These are phyloP conservation scores for Agrotis exclamationis DNA, from an alignment of 2,888 invertebrate species.

Conservation along the genomic window DNA sequence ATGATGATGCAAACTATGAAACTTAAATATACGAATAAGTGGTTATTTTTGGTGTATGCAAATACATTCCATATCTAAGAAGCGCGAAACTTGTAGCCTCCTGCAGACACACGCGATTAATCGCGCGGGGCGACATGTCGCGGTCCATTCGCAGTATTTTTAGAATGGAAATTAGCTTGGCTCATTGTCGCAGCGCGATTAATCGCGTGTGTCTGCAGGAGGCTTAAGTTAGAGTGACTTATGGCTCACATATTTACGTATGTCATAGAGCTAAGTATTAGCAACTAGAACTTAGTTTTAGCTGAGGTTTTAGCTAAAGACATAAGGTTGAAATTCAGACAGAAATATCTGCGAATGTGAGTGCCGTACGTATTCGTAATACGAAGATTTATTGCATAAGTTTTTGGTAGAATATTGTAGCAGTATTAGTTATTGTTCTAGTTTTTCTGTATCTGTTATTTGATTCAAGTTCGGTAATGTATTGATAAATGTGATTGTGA, in stretches of 20 bases:
- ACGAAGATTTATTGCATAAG: conserved; percentile 1
- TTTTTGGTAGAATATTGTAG: conserved; percentile 1
- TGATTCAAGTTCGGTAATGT: not conserved
- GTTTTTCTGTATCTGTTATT: conserved; percentile 11
- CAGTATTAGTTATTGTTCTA: conserved; percentile 2
- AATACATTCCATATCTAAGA: conserved; percentile 13
- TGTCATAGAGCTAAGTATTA: conserved; percentile 11
- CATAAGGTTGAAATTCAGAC: conserved; percentile 23
- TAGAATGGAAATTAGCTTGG: no score
- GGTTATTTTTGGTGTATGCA: no score
- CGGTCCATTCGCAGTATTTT: no score
- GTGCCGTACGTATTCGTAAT: not conserved
- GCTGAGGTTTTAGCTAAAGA: conserved; percentile 1
- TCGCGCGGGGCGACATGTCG: no score
- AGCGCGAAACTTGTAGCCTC: conserved; percentile 33
- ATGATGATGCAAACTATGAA: no score
- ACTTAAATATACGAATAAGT: no score
- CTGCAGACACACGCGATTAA: no score
- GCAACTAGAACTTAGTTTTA: conserved; percentile 29
- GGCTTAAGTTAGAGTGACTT: conserved; percentile 25
- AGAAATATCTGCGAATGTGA: conserved; percentile 15
- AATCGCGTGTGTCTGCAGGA: no score
- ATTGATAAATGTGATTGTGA: not conserved
- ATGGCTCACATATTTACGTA: conserved; percentile 8
- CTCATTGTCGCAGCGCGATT: no score